Conservation (phyloP, 37 sponge, comb jelly and placozoan species). For the Cliona cf. orientalis region DNA sequence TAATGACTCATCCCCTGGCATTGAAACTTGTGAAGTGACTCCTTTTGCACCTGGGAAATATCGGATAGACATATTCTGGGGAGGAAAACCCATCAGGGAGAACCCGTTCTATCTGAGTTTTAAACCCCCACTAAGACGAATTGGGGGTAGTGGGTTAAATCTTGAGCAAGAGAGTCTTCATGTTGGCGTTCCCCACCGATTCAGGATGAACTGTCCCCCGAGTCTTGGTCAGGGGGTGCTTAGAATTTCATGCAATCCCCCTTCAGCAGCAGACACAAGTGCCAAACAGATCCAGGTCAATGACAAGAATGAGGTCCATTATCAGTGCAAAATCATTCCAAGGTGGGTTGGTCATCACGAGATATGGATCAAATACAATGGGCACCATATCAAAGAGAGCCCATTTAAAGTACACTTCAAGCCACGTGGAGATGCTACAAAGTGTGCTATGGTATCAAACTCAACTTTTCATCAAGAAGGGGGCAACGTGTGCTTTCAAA, state of each 20-base stretch:
- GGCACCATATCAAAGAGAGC: conserved; percentile 67
- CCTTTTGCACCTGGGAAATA: too few relatives aligned
- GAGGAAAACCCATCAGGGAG: too few relatives aligned
- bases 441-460: conserved; percentile 65
- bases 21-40: too few relatives aligned
- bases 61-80: too few relatives aligned
- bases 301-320: not conserved
- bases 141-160: conserved; percentile 53
- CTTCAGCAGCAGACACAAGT: conserved; percentile 24
- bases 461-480: too few relatives aligned
- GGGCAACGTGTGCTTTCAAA: too few relatives aligned
- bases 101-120: too few relatives aligned
- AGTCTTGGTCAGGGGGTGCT: conserved; percentile 14
- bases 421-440: conserved; percentile 46
- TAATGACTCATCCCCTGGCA: too few relatives aligned
- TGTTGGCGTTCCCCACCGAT: conserved; percentile 56
- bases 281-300: too few relatives aligned
- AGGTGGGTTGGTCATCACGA: conserved; percentile 40
- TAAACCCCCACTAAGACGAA: too few relatives aligned
- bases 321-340: conserved; percentile 54
- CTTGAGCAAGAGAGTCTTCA: conserved; percentile 24
- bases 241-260: conserved; percentile 20
- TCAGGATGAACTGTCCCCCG: conserved; percentile 59
- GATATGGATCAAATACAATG: conserved; percentile 45
- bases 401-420: conserved; percentile 56